These are phyloP conservation scores for Aspidiotus rigidus DNA, from an alignment of 2,888 invertebrate species.

Conservation along the genomic window DNA sequence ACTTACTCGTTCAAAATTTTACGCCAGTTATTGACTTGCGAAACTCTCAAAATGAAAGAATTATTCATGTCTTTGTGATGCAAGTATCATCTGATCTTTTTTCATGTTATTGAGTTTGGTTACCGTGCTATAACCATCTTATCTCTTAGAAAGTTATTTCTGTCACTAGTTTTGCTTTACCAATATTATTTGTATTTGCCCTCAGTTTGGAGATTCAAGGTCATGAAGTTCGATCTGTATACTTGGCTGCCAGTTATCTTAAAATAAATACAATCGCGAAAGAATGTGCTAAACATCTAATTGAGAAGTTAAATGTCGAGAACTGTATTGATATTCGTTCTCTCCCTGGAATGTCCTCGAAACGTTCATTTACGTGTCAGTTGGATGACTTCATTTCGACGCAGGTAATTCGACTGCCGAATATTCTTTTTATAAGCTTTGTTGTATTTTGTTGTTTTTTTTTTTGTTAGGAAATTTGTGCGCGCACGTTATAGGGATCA, in stretches of 20 bases:
- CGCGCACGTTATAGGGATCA: too few species aligned
- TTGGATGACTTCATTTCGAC: slow-evolving; percentile 62
- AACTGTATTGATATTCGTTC: slow-evolving; percentile 51
- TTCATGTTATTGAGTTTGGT: too few species aligned
- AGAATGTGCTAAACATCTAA: slow-evolving; percentile 61
- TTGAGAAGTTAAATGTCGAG: slow-evolving; percentile 53
- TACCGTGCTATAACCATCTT: too few species aligned
- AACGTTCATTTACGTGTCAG: slow-evolving; percentile 50
- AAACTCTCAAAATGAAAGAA: too few species aligned
- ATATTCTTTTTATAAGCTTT: too few species aligned
- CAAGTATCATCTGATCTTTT: too few species aligned
- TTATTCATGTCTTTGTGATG: too few species aligned
- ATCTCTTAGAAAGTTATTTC: too few species aligned
- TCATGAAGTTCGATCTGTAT: slow-evolving; percentile 61
- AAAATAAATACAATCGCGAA: slow-evolving; percentile 65
- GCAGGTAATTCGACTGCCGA: slow-evolving; percentile 48
- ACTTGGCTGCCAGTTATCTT: slow-evolving; percentile 66
- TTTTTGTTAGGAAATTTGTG: neutral
- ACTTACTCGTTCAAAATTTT: too few species aligned
- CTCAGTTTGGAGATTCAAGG: slow-evolving; percentile 47
- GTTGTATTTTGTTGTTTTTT: neutral
- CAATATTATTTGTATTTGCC: neutral
- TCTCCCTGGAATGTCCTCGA: slow-evolving; percentile 49
- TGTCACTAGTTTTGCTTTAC: too few species aligned
- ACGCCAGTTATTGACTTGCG: too few species aligned